Conservation (phyloP, 2,797 vertebrate species). For the Chrosomus eos region DNA sequence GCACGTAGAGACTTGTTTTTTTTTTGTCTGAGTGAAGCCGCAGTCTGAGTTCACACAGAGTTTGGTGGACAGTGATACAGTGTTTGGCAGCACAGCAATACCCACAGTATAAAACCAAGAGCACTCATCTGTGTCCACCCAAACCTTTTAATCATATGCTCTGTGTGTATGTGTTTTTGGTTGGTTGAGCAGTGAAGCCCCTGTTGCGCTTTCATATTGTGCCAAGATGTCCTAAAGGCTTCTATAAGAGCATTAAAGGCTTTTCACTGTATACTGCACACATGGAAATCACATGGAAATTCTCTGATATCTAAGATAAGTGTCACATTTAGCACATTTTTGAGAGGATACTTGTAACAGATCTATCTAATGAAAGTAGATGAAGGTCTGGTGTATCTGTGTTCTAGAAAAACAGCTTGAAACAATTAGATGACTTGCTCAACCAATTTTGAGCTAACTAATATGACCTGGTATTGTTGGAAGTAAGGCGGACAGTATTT, state of each 20-base stretch:
- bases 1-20: slow-evolving; percentile 34
- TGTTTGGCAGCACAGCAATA: slow-evolving; percentile 39
- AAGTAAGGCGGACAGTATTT: background rate
- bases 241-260: slow-evolving; percentile 9
- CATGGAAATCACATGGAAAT: background rate
- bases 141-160: slow-evolving; percentile 37
- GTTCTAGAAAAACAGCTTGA: background rate
- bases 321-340: background rate
- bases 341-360: background rate
- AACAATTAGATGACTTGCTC: background rate
- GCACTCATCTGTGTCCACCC: slow-evolving; percentile 39
- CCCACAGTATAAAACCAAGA: slow-evolving; percentile 28
- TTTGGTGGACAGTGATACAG: slow-evolving; percentile 45
- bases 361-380: too few relatives aligned
- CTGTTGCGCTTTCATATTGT: slow-evolving; percentile 17
- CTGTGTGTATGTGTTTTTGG: slow-evolving; percentile 32
- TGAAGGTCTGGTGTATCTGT: too few relatives aligned
- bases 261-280: background rate
- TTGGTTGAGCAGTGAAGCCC: background rate
- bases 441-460: background rate
- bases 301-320: background rate
- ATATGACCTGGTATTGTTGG: background rate
- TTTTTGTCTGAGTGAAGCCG: slow-evolving; percentile 1
- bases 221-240: slow-evolving; percentile 6
- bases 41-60: slow-evolving; percentile 35